Conservation (phyloP, 2,888 invertebrate genomes). For the Ditula angustiorana region DNA sequence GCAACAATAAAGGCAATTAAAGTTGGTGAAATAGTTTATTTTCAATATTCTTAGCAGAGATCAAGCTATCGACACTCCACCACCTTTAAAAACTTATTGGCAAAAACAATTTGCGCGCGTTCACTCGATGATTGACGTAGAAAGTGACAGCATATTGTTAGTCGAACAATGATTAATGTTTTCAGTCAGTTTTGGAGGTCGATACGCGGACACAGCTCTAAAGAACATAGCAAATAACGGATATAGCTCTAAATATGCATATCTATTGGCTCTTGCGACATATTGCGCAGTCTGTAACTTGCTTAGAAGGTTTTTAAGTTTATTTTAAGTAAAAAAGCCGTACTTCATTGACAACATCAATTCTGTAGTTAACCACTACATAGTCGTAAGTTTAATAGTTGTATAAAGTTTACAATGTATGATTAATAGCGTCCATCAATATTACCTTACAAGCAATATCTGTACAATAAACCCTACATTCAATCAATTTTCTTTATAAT, state of each 20-base stretch:
- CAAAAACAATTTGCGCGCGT: conserved; percentile 35
- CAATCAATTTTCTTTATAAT: neutral
- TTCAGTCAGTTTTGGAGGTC: conserved; percentile 34
- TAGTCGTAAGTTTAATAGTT: neutral
- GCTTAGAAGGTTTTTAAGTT: neutral
- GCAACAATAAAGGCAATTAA: too few relatives aligned
- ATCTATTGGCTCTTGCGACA: conserved; percentile 11
- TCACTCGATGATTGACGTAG: conserved; percentile 33
- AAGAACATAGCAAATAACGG: conserved; percentile 17
- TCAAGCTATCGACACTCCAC: conserved; percentile 1
- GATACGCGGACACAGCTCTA: conserved; percentile 17
- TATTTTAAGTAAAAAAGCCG: neutral
- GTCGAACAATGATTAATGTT: conserved; percentile 38
- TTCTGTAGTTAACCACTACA: neutral
- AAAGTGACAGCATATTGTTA: conserved; percentile 40
- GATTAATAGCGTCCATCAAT: conserved; percentile 9
- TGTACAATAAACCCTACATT: neutral
- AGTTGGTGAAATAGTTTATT: neutral
- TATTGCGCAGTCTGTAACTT: neutral
- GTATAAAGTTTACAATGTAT: neutral
- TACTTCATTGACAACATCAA: neutral
- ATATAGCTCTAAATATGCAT: conserved; percentile 24
- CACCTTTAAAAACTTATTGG: conserved; percentile 25
- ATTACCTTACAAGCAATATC: neutral
- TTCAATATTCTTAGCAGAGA: neutral